Conservation (phyloP, 2,888 invertebrate genomes). For the Hedya salicella region DNA sequence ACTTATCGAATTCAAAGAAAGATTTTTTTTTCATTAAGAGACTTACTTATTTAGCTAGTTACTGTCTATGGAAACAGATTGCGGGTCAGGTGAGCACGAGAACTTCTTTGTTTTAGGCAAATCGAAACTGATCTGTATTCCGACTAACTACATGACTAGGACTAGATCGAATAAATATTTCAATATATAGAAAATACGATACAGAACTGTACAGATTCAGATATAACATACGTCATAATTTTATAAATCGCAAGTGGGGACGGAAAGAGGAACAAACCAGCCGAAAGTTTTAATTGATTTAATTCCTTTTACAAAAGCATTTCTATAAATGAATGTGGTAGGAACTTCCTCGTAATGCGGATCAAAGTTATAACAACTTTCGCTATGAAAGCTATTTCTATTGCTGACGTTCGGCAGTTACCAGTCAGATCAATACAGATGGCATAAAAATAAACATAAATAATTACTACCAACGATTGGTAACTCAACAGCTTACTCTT, state of each 20-base stretch:
- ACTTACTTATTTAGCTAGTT: not conserved
- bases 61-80: not conserved
- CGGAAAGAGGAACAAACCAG: too few relatives aligned
- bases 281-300: too few relatives aligned
- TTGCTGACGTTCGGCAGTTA: slow-evolving; percentile 7
- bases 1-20: not conserved
- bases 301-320: not conserved
- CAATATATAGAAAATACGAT: too few relatives aligned
- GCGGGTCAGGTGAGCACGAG: not conserved
- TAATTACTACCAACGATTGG: not conserved
- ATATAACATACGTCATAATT: too few relatives aligned
- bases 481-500: not conserved
- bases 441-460: not conserved
- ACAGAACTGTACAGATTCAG: too few relatives aligned
- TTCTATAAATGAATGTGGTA: not conserved
- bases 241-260: too few relatives aligned
- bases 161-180: too few relatives aligned
- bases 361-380: slow-evolving; percentile 25
- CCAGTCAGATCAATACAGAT: not conserved
- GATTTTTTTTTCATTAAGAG: not conserved
- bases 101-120: too few relatives aligned
- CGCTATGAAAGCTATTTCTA: slow-evolving; percentile 18
- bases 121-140: too few relatives aligned
- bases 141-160: too few relatives aligned
- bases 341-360: not conserved